Conservation (phyloP, 2,113 vertebrate genomes). For the Miniopterus natalensis region DNA sequence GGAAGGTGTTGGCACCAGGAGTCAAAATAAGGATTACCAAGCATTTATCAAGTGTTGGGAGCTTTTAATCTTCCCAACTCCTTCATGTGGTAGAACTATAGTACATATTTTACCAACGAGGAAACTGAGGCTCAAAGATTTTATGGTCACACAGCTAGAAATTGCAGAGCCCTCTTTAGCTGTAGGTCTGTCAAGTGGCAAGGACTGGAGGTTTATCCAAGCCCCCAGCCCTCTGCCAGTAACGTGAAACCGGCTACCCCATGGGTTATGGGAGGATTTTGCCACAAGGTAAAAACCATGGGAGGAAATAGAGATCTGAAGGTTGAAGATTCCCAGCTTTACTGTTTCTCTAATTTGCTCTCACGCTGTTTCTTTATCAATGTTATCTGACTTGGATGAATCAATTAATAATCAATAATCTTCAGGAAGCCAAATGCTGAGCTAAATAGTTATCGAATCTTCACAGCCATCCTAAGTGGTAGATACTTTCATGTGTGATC, state of each 20-base stretch:
- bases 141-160: neutral
- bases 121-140: constrained; percentile 1
- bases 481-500: neutral
- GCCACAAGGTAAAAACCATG: neutral
- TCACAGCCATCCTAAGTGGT: neutral
- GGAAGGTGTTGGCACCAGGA: neutral
- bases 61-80: neutral
- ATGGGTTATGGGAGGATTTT: neutral
- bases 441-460: neutral
- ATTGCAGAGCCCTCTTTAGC: neutral
- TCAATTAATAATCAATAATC: neutral
- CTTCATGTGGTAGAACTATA: neutral
- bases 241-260: neutral
- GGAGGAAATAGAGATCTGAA: neutral
- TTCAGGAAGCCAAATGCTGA: constrained; percentile 11
- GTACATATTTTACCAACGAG: neutral
- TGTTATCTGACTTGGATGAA: neutral
- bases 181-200: neutral
- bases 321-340: neutral
- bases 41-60: neutral
- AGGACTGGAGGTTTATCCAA: neutral
- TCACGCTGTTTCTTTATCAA: neutral
- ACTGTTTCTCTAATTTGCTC: neutral
- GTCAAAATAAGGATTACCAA: neutral
- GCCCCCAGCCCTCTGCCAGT: neutral